Evolutionary conservation across 2,113 vertebrate genomes (phyloP).

Genomic region (Ciconia stormi): DNA sequence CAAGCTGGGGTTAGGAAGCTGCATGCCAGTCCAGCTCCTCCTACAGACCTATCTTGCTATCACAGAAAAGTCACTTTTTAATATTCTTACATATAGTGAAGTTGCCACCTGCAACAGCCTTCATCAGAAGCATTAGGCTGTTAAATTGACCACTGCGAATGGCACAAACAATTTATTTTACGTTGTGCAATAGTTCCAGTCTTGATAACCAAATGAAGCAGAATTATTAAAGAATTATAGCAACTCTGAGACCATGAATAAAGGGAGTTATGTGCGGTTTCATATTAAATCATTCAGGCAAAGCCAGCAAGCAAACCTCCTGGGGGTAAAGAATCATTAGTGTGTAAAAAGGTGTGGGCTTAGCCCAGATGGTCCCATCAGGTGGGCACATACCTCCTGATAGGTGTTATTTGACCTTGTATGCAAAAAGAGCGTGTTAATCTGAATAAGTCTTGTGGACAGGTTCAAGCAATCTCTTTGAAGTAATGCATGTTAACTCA

Average conservation of each 20-base stretch:
- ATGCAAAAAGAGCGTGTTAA: not conserved
- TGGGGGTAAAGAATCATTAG: not conserved
- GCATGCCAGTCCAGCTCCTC: not conserved
- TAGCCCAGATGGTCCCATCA: constrained; percentile 7
- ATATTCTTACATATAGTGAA: not conserved
- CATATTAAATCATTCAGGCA: not conserved
- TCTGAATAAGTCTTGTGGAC: not conserved
- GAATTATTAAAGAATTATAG: not conserved
- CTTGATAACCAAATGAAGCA: not conserved
- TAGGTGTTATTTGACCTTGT: not conserved
- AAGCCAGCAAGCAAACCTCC: not conserved
- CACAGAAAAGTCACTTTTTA: not conserved
- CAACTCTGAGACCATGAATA: not conserved
- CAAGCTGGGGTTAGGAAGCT: not conserved
- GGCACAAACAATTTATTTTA: not conserved
- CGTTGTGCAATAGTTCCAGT: not conserved
- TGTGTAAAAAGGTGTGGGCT: not conserved
- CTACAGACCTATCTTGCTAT: not conserved
- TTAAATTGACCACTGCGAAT: not conserved
- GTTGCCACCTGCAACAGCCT: not conserved
- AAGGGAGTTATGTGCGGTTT: not conserved
- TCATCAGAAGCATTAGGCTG: not conserved
- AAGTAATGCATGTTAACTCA: not conserved
- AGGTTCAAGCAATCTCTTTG: not conserved
- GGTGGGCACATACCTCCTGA: not conserved